Conservation (phyloP, 92 coral and sea anemone species). For the Epizoanthus ramosus region DNA sequence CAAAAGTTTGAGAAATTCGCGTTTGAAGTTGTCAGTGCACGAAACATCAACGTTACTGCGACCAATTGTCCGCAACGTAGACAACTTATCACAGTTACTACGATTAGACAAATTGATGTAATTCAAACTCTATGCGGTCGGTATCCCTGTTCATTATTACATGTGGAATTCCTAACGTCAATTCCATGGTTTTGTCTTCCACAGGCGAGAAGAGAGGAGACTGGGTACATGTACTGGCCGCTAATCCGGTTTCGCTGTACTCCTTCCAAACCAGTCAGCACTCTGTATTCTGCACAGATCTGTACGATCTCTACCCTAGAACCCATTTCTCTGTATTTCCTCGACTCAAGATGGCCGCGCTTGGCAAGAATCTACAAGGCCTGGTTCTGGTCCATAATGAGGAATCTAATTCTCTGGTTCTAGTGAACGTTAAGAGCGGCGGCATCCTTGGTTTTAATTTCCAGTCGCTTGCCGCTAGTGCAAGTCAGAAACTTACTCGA, state of each 20-base stretch:
- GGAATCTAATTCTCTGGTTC: slow-evolving; percentile 73
- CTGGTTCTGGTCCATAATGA: slow-evolving; percentile 86
- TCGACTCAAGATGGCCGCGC: slow-evolving; percentile 81
- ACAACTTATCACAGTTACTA: too few relatives aligned
- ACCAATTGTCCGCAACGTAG: too few relatives aligned
- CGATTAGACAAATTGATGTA: too few relatives aligned
- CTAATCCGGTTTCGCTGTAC: slow-evolving; percentile 84
- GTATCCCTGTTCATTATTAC: too few relatives aligned
- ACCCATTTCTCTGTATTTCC: slow-evolving; percentile 71
- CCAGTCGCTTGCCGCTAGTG: slow-evolving; percentile 75
- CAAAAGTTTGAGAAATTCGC: too few relatives aligned
- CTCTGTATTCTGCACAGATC: slow-evolving; percentile 70
- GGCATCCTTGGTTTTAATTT: slow-evolving; percentile 66
- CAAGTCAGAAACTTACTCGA: slow-evolving; percentile 84
- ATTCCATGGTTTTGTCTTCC: not conserved
- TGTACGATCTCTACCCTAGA: slow-evolving; percentile 79
- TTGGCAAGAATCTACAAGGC: slow-evolving; percentile 78
- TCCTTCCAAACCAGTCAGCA: slow-evolving; percentile 90
- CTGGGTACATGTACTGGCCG: slow-evolving; percentile 89
- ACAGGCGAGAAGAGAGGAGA: slow-evolving; percentile 87
- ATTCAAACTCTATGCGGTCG: too few relatives aligned
- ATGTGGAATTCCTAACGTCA: too few relatives aligned
- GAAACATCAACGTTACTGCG: too few relatives aligned
- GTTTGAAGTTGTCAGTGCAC: too few relatives aligned
- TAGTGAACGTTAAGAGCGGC: slow-evolving; percentile 65